Evolutionary conservation across 92 coral and sea anemone species (phyloP), one percentile per base, ranked within the genome.

Genomic region (Chrysogorgia sp.): DNA sequence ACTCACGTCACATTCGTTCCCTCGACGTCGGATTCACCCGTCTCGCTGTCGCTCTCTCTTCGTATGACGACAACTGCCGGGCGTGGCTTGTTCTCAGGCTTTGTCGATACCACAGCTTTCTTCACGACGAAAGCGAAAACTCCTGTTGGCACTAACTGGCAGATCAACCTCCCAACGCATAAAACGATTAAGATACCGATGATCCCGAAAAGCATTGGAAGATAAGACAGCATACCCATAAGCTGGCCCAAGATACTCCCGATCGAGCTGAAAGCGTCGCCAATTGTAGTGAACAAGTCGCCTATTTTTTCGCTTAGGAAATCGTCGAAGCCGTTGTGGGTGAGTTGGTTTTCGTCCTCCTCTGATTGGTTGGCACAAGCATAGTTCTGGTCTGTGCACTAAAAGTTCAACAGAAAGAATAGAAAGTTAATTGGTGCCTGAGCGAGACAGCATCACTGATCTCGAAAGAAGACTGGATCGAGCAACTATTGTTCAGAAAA

Each of bases 341-440:
- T 56, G 6, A 14, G 24, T 31, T 64, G 79, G 23, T 72, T 72
- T 25, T 30, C 52, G 3, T 72, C 45, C 34, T 53, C 31, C 21
- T 72, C 65, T 3, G 79, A 72, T 28, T 72, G 50, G 43, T 53
- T 72, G 31, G 55, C 52, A 34, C 79, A 72, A n/a, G 25, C 52
- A 21, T 30, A 72, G 64, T 72, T 65, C 35, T 72, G 79, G 15
- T 72, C 79, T 34, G 48, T 55, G 34, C 79, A 72, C 79, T 72
- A 25, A 17, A 72, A 24, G 19, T 57, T 14, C 29, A 57, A 31
- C 3, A 7, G 17, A 5, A 5, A 3, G 59, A 37, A 12, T 4
- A 37, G 24, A 63, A 63, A 30, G 24, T 1, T 40, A 24, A 67
- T 31, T 23, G 37, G 9, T 10, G 32, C 24, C 3, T 1, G 12